Evolutionary conservation across 2,888 invertebrate genomes (phyloP).

Genomic region (Agrochola lota): DNA sequence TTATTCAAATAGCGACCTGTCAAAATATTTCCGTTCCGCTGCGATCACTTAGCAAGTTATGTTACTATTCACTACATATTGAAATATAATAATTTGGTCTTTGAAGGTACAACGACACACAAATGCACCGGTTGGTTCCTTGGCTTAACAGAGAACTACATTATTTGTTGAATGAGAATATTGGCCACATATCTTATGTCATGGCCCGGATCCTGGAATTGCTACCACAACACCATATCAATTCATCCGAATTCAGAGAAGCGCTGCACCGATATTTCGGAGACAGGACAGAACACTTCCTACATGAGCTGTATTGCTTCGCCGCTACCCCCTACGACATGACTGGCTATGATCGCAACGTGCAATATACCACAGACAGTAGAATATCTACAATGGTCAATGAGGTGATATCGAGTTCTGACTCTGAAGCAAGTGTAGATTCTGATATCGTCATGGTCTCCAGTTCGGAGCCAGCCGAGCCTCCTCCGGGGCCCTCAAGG

Average conservation of each 20-base stretch:
- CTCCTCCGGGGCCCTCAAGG: slow-evolving; percentile 66
- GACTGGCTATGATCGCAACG: slow-evolving; percentile 94
- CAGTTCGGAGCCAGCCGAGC: slow-evolving; percentile 64
- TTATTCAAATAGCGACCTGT: background rate
- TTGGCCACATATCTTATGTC: slow-evolving; percentile 92
- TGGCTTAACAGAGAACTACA: slow-evolving; percentile 97
- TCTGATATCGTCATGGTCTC: slow-evolving; percentile 71
- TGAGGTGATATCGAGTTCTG: slow-evolving; percentile 87
- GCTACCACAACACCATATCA: slow-evolving; percentile 92
- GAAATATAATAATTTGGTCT: slow-evolving; percentile 27
- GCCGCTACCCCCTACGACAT: slow-evolving; percentile 97
- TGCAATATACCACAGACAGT: slow-evolving; percentile 91
- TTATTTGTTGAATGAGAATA: slow-evolving; percentile 92
- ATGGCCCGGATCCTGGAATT: slow-evolving; percentile 93
- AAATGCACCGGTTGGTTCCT: slow-evolving; percentile 95
- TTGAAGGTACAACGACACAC: slow-evolving; percentile 94
- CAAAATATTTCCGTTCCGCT: background rate
- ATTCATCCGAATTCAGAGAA: slow-evolving; percentile 93
- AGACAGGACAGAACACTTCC: slow-evolving; percentile 95
- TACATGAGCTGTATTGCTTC: slow-evolving; percentile 96
- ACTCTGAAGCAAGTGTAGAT: slow-evolving; percentile 68
- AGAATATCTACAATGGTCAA: slow-evolving; percentile 89
- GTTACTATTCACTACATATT: slow-evolving; percentile 6
- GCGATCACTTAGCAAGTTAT: background rate
- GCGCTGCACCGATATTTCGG: slow-evolving; percentile 93